Base-by-base conservation (phyloP, 2,888 invertebrate genomes). In the Luperina testacea region DNA sequence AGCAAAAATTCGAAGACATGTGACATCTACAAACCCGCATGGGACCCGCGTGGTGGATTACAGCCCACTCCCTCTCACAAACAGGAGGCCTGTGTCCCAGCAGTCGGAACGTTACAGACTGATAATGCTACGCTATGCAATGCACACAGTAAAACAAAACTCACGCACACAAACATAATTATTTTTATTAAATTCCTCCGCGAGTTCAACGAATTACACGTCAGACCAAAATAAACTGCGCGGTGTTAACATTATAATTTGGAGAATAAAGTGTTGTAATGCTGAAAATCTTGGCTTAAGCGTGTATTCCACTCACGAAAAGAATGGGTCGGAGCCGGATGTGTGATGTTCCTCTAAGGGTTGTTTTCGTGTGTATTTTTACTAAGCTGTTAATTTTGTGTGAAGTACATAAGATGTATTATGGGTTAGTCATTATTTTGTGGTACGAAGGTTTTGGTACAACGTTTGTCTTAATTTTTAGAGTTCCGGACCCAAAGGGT, bases 201-300 rank as follows among this genome's bases (percentile, higher is more conserved):
- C 75, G 69, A 76, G 59, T 65, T 76, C 27, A 64, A 75, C 70
- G 71, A 87, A 87, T 87, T 86, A 82, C 87, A 84, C 72, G 75
- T 78, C 78, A 67, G 70, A 68, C 59, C 77, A 75, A 77, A 89
- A 87, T 88, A 82, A 82, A 82, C 75, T 51, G 76, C 74, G 74
- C 73, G 42, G 69, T 87, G 80, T 83, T 81, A 84, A 85, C 82
- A 82, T 83, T 80, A 78, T 86, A 84, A 88, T 88, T 80, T 77
- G 81, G 38, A 59, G 85, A 72, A 83, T 83, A 83, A 88, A 86
- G 71, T 80, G 75, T 78, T 82, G 77, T 85, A 75, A 84, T 74
- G 76, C 64, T 61, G 73, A 75, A 78, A 87, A 84, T 84, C 84
- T 88, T 83, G 75, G 72, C 69, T 75, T 38, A 61, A 70, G 48